Conservation (phyloP, 1,140 invertebrate genomes). For the Hyles euphorbiae region DNA sequence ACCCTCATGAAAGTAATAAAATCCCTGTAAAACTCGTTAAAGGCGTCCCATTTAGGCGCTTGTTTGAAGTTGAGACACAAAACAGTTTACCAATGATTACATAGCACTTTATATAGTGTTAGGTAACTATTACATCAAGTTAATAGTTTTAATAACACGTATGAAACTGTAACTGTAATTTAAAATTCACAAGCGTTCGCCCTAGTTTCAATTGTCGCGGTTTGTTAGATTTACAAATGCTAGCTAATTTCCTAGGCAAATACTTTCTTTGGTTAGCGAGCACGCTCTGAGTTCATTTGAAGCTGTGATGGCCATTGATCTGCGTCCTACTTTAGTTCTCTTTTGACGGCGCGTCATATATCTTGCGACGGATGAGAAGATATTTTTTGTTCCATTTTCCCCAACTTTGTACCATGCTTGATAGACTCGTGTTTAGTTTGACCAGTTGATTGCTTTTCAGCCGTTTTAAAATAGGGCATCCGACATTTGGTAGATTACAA, state of each 20-base stretch:
- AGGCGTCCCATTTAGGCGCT: too few species aligned
- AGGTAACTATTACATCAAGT: conserved; percentile 8
- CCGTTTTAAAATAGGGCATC: too few species aligned
- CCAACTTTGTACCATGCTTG: too few species aligned
- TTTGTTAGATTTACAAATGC: conserved; percentile 14
- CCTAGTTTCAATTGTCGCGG: conserved; percentile 11
- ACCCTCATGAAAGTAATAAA: too few species aligned
- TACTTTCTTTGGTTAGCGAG: conserved; percentile 17
- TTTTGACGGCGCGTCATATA: background rate
- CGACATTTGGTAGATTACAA: too few species aligned
- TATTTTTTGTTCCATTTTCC: conserved; percentile 14
- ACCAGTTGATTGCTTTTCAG: too few species aligned
- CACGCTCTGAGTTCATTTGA: conserved; percentile 9
- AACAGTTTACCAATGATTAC: background rate
- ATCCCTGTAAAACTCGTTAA: too few species aligned
- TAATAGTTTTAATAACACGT: background rate
- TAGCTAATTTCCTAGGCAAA: conserved; percentile 20
- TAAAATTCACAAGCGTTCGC: conserved; percentile 7
- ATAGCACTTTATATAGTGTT: background rate
- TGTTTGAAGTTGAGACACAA: background rate
- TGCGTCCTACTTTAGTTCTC: conserved; percentile 8
- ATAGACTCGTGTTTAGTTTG: too few species aligned
- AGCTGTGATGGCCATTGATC: conserved; percentile 10
- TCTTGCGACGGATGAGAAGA: background rate
- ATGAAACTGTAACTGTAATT: conserved; percentile 8